phyloP scores from a whole-genome alignment of 2,113 vertebrate species.

The Sinocyclocheilus grahami region DNA sequence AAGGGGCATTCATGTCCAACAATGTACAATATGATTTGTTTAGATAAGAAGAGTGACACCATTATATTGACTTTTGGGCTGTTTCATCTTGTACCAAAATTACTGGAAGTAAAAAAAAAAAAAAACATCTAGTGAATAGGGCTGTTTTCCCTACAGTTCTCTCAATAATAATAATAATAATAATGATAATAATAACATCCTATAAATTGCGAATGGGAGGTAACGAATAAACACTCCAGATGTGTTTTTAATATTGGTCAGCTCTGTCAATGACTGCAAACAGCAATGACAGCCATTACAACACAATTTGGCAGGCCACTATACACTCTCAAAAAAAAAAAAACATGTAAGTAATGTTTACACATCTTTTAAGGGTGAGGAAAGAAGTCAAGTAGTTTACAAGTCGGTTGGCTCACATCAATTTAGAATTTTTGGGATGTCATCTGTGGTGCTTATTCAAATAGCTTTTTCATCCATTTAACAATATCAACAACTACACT shows the following conservation, averaged over 20 bases:
- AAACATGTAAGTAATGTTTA: not conserved
- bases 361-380: no score
- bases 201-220: not conserved
- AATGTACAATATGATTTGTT: constrained; percentile 11
- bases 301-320: not conserved
- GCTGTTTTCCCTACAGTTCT: not conserved
- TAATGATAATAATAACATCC: not conserved
- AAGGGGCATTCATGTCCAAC: constrained; percentile 43
- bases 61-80: not conserved
- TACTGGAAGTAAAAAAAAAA: not conserved
- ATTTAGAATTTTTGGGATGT: constrained; percentile 25
- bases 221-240: not conserved
- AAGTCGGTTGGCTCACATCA: not conserved
- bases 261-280: not conserved
- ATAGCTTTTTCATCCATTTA: not conserved
- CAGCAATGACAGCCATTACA: not conserved
- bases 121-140: not conserved
- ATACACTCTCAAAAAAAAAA: not conserved
- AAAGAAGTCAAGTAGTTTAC: no score
- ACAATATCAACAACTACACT: constrained; percentile 19
- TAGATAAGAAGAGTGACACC: not conserved
- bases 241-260: not conserved
- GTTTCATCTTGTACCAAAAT: not conserved
- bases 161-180: no score
- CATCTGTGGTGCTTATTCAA: constrained; percentile 35